phyloP scores from a whole-genome alignment of 2,797 vertebrate species.

The Pipistrellus pipistrellus region DNA sequence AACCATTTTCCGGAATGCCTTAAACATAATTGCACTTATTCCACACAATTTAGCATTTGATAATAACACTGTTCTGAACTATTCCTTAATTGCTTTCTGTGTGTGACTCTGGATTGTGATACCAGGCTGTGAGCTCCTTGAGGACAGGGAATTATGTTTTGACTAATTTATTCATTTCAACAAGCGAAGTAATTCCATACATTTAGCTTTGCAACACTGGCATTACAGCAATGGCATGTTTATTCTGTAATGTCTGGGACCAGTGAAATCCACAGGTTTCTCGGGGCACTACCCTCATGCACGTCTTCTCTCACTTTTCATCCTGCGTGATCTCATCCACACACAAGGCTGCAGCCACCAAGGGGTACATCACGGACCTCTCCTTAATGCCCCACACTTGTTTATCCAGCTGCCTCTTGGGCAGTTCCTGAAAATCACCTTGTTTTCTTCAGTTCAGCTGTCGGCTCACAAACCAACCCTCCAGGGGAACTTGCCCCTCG shows the following conservation, averaged over 20 bases:
- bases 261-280: background rate
- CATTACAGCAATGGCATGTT: background rate
- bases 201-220: background rate
- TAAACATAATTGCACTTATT: constrained; percentile 66
- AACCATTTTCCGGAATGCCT: constrained; percentile 46
- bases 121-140: constrained; percentile 65
- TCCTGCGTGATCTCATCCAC: background rate
- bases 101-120: constrained; percentile 34
- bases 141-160: constrained; percentile 72
- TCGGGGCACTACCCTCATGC: background rate
- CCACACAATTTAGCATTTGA: constrained; percentile 73
- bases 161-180: constrained; percentile 72
- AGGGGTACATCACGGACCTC: background rate
- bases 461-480: background rate
- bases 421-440: background rate
- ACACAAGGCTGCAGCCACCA: background rate
- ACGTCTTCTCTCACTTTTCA: background rate
- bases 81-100: constrained; percentile 57
- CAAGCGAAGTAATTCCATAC: constrained; percentile 22
- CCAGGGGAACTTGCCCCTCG: background rate
- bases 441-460: background rate
- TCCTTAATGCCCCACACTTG: background rate
- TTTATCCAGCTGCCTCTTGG: background rate
- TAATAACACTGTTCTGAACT: constrained; percentile 45
- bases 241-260: background rate